A percentile compares a stretch with the other conserved stretches of the same genome.
Conservation (phyloP, 2,113 vertebrate species). For the Istiophorus platypterus region DNA sequence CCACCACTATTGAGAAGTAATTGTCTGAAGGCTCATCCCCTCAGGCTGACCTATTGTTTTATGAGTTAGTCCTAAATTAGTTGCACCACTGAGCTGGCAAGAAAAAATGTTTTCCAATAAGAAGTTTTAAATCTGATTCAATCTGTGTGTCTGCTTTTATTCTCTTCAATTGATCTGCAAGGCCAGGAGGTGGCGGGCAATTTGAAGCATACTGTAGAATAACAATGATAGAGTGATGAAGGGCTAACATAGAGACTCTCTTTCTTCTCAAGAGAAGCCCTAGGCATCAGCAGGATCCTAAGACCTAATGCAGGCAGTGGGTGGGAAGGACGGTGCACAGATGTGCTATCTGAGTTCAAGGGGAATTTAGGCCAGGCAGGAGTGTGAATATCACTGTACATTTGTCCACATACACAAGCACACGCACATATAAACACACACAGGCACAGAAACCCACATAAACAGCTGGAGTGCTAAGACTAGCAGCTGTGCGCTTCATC, state of each 20-base stretch:
- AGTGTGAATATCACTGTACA: conserved; percentile 67
- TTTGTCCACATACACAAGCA: conserved; percentile 38
- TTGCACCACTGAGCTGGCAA: conserved; percentile 38
- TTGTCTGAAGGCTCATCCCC: conserved; percentile 36
- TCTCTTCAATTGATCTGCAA: conserved; percentile 61
- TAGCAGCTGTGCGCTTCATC: conserved; percentile 59
- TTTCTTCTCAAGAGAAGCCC: conserved; percentile 52
- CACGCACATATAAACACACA: conserved; percentile 20
- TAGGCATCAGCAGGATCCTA: conserved; percentile 40
- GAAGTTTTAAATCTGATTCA: conserved; percentile 39
- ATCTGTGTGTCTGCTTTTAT: conserved; percentile 46
- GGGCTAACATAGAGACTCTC: conserved; percentile 27
- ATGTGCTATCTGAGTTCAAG: conserved; percentile 41
- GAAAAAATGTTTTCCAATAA: conserved; percentile 64
- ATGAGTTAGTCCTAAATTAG: conserved; percentile 68
- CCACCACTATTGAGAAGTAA: conserved; percentile 44
- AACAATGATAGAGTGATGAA: conserved; percentile 64
- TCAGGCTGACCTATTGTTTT: conserved; percentile 53
- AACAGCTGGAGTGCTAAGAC: conserved; percentile 65
- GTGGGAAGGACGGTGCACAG: conserved; percentile 36
- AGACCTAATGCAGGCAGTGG: conserved; percentile 46
- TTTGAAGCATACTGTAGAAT: conserved; percentile 58
- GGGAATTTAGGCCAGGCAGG: conserved; percentile 63
- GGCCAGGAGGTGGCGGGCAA: conserved; percentile 53
- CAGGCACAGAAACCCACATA: conserved; percentile 43